These are phyloP conservation scores for Acrobasis suavella DNA, from an alignment of 2,888 invertebrate genomes.

Conservation along the genomic window DNA sequence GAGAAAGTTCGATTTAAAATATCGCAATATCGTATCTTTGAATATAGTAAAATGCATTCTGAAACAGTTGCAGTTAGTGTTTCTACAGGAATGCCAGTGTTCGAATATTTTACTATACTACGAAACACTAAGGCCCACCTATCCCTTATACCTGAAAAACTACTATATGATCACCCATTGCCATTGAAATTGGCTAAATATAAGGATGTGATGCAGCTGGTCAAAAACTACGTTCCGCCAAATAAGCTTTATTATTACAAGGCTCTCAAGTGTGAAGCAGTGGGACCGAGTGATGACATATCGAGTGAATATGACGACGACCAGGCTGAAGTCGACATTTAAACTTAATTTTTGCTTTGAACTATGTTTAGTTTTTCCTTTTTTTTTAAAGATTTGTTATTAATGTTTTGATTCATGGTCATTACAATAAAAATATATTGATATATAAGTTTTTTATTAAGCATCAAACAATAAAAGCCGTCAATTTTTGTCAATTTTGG, in stretches of 20 bases:
- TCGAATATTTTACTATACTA: constrained; percentile 24
- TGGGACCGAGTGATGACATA: neutral
- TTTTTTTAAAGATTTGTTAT: constrained; percentile 16
- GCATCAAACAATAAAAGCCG: too few relatives aligned
- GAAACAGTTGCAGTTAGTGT: constrained; percentile 24
- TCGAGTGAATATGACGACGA: constrained; percentile 26
- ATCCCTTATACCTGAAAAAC: constrained; percentile 24
- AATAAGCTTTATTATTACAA: constrained; percentile 25
- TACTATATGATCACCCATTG: constrained; percentile 24
- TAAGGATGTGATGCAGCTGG: too few relatives aligned
- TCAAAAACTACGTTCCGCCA: too few relatives aligned
- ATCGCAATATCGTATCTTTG: constrained; percentile 21
- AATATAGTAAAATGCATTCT: constrained; percentile 7
- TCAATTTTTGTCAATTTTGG: neutral
- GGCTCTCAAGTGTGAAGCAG: neutral
- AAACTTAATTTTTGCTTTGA: constrained; percentile 21
- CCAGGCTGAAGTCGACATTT: constrained; percentile 27
- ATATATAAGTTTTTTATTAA: too few relatives aligned
- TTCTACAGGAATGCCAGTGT: constrained; percentile 25
- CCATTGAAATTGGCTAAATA: constrained; percentile 26
- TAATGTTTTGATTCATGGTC: constrained; percentile 11
- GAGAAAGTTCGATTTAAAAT: neutral
- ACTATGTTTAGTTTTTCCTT: constrained; percentile 13
- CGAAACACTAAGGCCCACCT: constrained; percentile 21
- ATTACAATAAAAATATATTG: neutral